Conservation (phyloP, 1,140 invertebrate genomes). For the Sycophaga agraensis region DNA sequence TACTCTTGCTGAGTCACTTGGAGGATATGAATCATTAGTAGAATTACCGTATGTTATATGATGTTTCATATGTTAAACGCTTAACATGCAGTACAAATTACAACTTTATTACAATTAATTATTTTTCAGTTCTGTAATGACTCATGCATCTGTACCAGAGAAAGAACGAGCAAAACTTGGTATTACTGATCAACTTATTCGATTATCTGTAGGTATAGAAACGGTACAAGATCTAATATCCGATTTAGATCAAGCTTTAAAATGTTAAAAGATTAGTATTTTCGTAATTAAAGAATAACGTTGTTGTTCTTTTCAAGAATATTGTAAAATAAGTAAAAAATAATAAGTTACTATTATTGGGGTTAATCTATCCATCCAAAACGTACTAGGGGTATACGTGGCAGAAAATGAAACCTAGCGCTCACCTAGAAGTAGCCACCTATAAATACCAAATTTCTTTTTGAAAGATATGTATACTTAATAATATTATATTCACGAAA, state of each 20-base stretch:
- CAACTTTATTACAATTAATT: conserved; percentile 3
- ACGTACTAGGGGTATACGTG: too few relatives aligned
- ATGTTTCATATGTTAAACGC: neutral
- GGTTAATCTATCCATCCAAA: too few relatives aligned
- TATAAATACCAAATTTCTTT: too few relatives aligned
- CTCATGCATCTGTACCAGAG: conserved; percentile 76
- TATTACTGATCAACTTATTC: conserved; percentile 84
- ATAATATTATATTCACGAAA: too few relatives aligned
- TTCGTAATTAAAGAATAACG: too few relatives aligned
- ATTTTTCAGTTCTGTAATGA: conserved; percentile 68
- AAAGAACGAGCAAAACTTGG: conserved; percentile 74
- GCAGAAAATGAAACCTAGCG: too few relatives aligned
- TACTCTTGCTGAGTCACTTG: conserved; percentile 91
- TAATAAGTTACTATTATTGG: too few relatives aligned
- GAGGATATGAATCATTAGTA: conserved; percentile 91
- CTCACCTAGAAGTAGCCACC: too few relatives aligned
- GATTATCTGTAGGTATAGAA: conserved; percentile 92
- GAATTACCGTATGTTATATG: conserved; percentile 74
- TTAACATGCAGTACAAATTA: too few relatives aligned
- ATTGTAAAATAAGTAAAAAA: too few relatives aligned
- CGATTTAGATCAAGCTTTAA: conserved; percentile 84
- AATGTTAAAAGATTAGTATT: conserved; percentile 29
- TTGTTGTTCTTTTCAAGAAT: too few relatives aligned
- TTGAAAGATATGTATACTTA: too few relatives aligned
- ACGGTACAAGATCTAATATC: conserved; percentile 80